Conservation (phyloP, 2,888 invertebrate species). For the Lasioglossum villosulum region DNA sequence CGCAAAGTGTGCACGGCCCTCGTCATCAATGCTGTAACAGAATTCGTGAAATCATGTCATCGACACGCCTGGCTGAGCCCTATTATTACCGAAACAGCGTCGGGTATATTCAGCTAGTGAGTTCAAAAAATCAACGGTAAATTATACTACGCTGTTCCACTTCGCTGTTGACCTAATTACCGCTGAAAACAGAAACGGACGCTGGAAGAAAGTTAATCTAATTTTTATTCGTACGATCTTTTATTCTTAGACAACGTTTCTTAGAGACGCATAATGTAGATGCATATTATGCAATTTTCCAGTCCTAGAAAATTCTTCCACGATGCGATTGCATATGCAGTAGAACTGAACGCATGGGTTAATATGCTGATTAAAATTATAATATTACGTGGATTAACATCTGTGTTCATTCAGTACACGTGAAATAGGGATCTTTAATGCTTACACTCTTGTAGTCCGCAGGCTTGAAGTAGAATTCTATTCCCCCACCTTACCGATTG, state of each 20-base stretch:
- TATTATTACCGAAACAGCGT: slow-evolving; percentile 22
- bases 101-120: neutral
- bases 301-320: no score
- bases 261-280: neutral
- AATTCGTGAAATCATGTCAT: slow-evolving; percentile 49
- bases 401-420: no score
- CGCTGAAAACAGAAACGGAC: neutral
- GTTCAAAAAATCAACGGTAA: neutral
- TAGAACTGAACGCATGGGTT: no score
- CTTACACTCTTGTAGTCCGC: no score
- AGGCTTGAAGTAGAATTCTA: neutral
- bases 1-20: slow-evolving; percentile 23
- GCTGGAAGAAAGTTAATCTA: neutral
- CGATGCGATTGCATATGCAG: no score
- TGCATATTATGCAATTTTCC: no score
- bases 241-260: neutral
- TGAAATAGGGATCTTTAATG: no score
- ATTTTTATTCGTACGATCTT: neutral
- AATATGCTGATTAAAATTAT: no score
- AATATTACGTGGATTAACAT: no score
- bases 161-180: neutral
- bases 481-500: neutral
- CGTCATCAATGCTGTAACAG: slow-evolving; percentile 31
- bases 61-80: slow-evolving; percentile 11
- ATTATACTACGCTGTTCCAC: neutral